These are phyloP conservation scores for Eilema depressum DNA, from an alignment of 2,888 invertebrate species.

Conservation along the genomic window DNA sequence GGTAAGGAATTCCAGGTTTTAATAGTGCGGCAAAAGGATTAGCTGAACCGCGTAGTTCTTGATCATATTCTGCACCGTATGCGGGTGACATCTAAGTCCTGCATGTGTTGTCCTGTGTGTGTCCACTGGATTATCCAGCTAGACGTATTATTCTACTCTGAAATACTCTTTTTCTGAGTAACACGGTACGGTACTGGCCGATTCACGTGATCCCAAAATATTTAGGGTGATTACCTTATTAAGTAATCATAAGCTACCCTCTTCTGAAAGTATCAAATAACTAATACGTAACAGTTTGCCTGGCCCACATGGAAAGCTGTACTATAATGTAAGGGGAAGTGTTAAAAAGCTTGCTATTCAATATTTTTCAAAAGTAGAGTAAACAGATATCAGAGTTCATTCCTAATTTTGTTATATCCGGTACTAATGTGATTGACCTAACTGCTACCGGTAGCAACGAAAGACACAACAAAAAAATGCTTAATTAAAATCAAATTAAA, in stretches of 20 bases:
- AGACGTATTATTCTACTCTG: no score
- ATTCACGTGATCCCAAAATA: not conserved
- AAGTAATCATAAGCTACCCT: slow-evolving; percentile 27
- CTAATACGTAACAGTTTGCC: slow-evolving; percentile 23
- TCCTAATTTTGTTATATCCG: not conserved
- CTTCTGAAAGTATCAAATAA: slow-evolving; percentile 23
- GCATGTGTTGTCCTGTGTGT: no score
- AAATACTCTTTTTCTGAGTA: no score
- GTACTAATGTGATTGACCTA: not conserved
- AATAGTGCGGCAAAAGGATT: no score
- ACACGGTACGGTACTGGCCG: not conserved
- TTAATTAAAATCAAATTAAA: not conserved
- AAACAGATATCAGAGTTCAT: not conserved
- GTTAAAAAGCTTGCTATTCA: slow-evolving; percentile 7
- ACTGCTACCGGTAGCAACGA: not conserved
- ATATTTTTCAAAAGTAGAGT: not conserved
- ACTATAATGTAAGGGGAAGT: slow-evolving; percentile 7
- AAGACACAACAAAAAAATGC: not conserved
- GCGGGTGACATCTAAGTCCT: no score
- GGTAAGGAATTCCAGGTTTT: no score
- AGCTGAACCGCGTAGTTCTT: no score
- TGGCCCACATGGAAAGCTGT: slow-evolving; percentile 15
- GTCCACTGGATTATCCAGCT: no score
- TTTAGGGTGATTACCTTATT: slow-evolving; percentile 12
- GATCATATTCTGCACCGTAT: no score